These are phyloP conservation scores for Zoanthus gigantus DNA, from an alignment of 92 coral and sea anemone genomes.

Conservation along the genomic window DNA sequence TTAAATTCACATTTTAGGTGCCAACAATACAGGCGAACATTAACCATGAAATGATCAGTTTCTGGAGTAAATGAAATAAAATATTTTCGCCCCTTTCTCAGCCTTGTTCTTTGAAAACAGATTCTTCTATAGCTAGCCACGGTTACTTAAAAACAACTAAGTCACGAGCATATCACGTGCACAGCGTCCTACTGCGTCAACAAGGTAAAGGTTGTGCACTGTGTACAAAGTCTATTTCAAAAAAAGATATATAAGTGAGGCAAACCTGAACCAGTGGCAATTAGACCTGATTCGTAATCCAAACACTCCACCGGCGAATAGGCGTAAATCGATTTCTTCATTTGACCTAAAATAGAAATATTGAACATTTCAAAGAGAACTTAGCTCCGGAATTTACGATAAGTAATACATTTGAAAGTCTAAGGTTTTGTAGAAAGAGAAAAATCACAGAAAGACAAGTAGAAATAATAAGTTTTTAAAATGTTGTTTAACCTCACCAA, in stretches of 20 bases:
- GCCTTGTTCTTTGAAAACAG: no score
- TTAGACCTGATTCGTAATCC: constrained; percentile 76
- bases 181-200: neutral
- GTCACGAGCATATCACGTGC: neutral
- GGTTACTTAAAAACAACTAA: neutral
- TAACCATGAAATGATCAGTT: no score
- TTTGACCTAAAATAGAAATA: constrained; percentile 68
- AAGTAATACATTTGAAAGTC: neutral
- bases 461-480: neutral
- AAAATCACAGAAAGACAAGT: neutral
- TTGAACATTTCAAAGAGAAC: neutral
- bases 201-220: constrained; percentile 15
- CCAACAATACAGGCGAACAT: no score
- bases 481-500: neutral
- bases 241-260: constrained; percentile 30
- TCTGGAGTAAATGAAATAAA: no score
- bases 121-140: neutral
- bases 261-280: constrained; percentile 93
- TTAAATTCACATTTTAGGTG: no score
- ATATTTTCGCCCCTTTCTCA: no score
- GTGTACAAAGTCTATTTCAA: neutral
- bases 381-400: neutral
- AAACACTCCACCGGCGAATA: constrained; percentile 92
- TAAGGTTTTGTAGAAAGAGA: neutral
- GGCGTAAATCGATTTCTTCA: constrained; percentile 88